Conservation (phyloP, 2,888 invertebrate genomes). For the Ophraella communa region DNA sequence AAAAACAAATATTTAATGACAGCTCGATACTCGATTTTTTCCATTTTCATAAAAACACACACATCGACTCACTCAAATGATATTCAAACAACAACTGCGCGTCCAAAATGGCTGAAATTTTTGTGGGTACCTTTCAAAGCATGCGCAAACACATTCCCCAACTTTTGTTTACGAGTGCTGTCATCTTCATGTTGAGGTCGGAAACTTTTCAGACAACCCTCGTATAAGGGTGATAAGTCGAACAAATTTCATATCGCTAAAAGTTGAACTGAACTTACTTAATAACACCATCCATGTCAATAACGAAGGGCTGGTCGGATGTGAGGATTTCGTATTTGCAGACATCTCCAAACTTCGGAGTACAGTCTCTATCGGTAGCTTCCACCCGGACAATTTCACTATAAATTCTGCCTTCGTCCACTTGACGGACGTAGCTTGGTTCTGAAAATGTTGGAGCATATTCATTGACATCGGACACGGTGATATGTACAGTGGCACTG, state of each 20-base stretch:
- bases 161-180: too few relatives aligned
- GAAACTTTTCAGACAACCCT: too few relatives aligned
- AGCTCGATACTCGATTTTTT: too few relatives aligned
- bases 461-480: conserved; percentile 95
- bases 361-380: conserved; percentile 93
- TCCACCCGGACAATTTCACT: conserved; percentile 90
- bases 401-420: conserved; percentile 90
- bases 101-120: too few relatives aligned
- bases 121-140: too few relatives aligned
- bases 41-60: too few relatives aligned
- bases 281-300: conserved; percentile 94
- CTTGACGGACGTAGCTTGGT: conserved; percentile 86
- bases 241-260: neutral
- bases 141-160: too few relatives aligned
- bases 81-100: too few relatives aligned
- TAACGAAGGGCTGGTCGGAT: conserved; percentile 87
- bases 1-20: too few relatives aligned
- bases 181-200: too few relatives aligned
- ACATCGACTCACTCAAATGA: too few relatives aligned
- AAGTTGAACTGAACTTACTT: conserved; percentile 55
- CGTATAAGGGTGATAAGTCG: neutral
- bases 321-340: conserved; percentile 97
- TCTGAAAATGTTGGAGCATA: conserved; percentile 92
- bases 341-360: conserved; percentile 93
- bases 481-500: conserved; percentile 92